These are phyloP conservation scores for Lepidotrigona ventralis DNA, from an alignment of 1,140 invertebrate genomes.

Conservation along the genomic window DNA sequence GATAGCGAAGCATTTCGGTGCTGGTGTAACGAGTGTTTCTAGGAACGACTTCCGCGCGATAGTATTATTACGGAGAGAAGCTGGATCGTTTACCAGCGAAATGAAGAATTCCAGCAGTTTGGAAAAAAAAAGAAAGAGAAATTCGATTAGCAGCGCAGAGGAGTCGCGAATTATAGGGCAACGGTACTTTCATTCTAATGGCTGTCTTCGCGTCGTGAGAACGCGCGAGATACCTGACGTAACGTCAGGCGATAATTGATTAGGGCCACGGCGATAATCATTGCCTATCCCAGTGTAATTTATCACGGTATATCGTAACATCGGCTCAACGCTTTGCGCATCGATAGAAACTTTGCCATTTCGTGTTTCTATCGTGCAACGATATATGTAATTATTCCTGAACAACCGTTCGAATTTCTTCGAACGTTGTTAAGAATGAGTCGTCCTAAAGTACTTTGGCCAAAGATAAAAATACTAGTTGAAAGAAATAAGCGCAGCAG, in stretches of 20 bases:
- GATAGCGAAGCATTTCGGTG: background rate
- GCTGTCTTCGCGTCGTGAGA: background rate
- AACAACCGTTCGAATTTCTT: background rate
- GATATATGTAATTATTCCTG: background rate
- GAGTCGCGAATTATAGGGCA: background rate
- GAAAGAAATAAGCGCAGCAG: too few relatives aligned
- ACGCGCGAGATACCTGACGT: background rate
- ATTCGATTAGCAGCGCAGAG: background rate
- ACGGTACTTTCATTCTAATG: background rate
- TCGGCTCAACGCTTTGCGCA: background rate
- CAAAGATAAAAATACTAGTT: too few relatives aligned
- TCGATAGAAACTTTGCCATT: background rate
- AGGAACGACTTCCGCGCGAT: background rate
- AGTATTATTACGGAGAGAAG: background rate
- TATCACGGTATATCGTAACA: background rate
- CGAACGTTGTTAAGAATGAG: background rate
- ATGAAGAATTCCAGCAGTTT: background rate
- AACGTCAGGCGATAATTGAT: constrained; percentile 27
- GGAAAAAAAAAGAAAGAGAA: background rate
- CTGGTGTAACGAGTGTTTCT: background rate
- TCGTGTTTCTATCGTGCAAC: background rate
- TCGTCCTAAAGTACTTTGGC: too few relatives aligned
- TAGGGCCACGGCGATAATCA: background rate
- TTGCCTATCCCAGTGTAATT: background rate
- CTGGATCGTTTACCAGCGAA: background rate